phyloP scores from a whole-genome alignment of 2,888 invertebrate genomes.

The Harpagoxenus sublaevis region DNA sequence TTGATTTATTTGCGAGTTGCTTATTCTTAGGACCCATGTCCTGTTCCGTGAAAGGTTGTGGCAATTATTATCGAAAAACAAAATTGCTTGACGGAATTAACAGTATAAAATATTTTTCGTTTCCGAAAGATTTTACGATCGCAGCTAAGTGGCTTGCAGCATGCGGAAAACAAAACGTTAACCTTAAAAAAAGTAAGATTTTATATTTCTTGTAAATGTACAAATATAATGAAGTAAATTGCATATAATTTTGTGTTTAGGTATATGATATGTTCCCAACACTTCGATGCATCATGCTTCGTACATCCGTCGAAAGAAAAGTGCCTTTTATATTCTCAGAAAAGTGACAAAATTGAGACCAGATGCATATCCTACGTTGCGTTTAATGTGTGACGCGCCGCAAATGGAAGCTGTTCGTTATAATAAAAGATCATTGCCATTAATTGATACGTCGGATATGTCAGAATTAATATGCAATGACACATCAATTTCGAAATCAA shows the following conservation, averaged over 20 bases:
- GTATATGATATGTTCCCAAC: conserved; percentile 4
- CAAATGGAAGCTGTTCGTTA: neutral
- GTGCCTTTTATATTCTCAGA: neutral
- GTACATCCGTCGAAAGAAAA: neutral
- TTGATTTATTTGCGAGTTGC: too few species aligned
- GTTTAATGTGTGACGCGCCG: neutral
- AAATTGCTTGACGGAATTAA: too few species aligned
- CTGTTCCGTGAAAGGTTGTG: too few species aligned
- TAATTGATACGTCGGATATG: conserved; percentile 6
- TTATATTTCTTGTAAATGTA: too few species aligned
- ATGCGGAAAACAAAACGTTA: too few species aligned
- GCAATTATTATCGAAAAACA: too few species aligned
- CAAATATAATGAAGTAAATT: too few species aligned
- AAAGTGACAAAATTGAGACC: conserved; percentile 1
- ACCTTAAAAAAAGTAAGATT: too few species aligned
- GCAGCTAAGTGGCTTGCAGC: too few species aligned
- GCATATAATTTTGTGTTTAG: neutral
- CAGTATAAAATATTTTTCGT: too few species aligned
- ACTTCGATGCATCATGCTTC: conserved; percentile 8
- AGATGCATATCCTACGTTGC: neutral
- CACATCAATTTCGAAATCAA: neutral
- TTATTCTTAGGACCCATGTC: too few species aligned
- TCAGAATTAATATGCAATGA: neutral
- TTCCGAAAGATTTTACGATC: too few species aligned
- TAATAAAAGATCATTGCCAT: neutral